Evolutionary conservation across 2,888 invertebrate species (phyloP), one percentile per base, ranked within the genome.

Genomic region (Drosophila anomalata): DNA sequence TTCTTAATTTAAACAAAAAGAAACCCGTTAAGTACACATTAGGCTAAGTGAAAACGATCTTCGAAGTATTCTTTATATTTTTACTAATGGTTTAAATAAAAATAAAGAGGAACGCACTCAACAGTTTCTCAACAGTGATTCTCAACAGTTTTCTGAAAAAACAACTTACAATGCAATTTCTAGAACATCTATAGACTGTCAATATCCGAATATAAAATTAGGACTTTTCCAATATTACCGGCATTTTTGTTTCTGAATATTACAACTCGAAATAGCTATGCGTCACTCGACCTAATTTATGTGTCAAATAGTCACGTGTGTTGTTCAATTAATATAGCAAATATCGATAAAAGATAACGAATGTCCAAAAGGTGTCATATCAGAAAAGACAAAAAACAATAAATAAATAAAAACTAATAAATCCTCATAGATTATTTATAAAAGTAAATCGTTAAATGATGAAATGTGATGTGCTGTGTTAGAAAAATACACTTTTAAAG

Each of bases 221-320:
- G 17, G 12, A 6, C 2, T 7, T 36, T 36, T 36, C 14, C 36
- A n/a, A 14, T 36, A 36, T 2, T 7, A 14, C 14, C 36, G 36
- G 7, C 14, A 7, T 36, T 36, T 12, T 36, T 1, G 12, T 36
- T n/a, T 36, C n/a, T 6, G 7, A 36, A 36, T 36, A n/a, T 36
- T n/a, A 36, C 36, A 36, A 7, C n/a, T 36, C n/a, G 36, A 7
- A 36, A n/a, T 42, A 42, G 8, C 41, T 9, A 52, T 48, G 48
- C 59, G 67, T 46, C 68, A 67, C 14, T 24, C 33, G 54, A 54
- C 47, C 61, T 60, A 54, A 60, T 70, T 71, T 70, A 60, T 41
- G 48, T 69, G 56, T 36, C 69, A 44, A 53, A 53, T 29, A 51
- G 53, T 50, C 71, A 69, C 71, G 54, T 70, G 71, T 54, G 26